phyloP scores from a whole-genome alignment of 1,140 invertebrate species.

The Drosophila bifasciata region DNA sequence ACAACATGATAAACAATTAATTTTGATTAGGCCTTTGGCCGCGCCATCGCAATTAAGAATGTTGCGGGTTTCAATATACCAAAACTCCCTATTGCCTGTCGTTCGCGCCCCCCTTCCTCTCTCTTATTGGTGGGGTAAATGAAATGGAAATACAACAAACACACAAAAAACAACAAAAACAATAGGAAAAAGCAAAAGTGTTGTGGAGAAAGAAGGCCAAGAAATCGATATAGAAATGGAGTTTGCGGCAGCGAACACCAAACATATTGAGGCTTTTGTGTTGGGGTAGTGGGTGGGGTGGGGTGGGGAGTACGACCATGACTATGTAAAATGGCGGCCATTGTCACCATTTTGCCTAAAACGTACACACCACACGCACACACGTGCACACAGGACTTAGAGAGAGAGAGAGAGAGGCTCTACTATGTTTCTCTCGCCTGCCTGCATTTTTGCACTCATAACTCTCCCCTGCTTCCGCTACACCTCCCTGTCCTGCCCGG shows the following conservation, averaged over 20 bases:
- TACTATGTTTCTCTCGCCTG: conserved; percentile 17
- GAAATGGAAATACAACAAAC: conserved; percentile 23
- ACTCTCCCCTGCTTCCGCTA: conserved; percentile 38
- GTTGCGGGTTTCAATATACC: conserved; percentile 12
- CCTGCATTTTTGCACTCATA: conserved; percentile 68
- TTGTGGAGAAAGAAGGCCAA: conserved; percentile 44
- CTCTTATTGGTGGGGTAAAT: conserved; percentile 3
- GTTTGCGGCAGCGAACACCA: conserved; percentile 9
- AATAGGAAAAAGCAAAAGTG: conserved; percentile 66
- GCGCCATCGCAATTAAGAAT: conserved; percentile 68
- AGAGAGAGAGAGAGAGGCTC: background rate
- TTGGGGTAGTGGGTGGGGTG: conserved; percentile 14
- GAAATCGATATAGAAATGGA: conserved; percentile 62
- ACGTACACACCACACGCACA: conserved; percentile 34
- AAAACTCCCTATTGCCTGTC: too few relatives aligned
- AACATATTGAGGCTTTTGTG: conserved; percentile 42
- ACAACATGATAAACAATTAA: conserved; percentile 83
- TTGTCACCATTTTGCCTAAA: conserved; percentile 70
- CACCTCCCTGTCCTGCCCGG: background rate
- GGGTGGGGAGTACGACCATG: conserved; percentile 14
- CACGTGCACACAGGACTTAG: background rate
- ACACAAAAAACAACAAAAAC: conserved; percentile 6
- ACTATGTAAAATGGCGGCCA: conserved; percentile 71
- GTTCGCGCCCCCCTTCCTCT: background rate
- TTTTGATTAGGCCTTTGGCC: conserved; percentile 73